Conservation (phyloP, 2,888 invertebrate species). For the Sthenelais limicola region DNA sequence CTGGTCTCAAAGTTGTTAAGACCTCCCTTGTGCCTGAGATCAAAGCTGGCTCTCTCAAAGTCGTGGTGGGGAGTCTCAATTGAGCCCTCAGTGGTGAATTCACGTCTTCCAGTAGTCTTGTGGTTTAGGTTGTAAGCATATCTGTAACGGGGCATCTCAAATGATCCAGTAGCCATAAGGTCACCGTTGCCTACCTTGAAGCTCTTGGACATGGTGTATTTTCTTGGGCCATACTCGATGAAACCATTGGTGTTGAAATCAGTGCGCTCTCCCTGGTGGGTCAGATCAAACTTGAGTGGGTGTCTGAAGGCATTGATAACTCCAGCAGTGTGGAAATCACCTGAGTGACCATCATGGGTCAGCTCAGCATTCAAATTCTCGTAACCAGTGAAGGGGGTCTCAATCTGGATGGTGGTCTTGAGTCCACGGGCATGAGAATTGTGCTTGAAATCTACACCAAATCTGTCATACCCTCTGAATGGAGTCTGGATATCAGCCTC, state of each 20-base stretch:
- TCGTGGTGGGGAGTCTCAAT: conserved; percentile 33
- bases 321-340: conserved; percentile 12
- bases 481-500: conserved; percentile 53
- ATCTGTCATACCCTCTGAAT: conserved; percentile 44
- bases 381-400: conserved; percentile 44
- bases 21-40: conserved; percentile 45
- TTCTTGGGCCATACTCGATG: not conserved
- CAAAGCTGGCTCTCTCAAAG: conserved; percentile 39
- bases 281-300: conserved; percentile 29
- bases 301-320: not conserved
- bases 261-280: conserved; percentile 40
- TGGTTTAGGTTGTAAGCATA: conserved; percentile 16
- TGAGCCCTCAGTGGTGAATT: conserved; percentile 18
- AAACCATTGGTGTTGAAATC: conserved; percentile 37
- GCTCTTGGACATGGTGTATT: not conserved
- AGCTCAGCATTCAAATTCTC: conserved; percentile 17
- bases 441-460: conserved; percentile 43
- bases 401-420: conserved; percentile 26
- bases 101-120: not conserved
- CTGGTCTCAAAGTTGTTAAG: conserved; percentile 39
- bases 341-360: conserved; percentile 5
- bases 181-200: conserved; percentile 19
- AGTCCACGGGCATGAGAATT: not conserved
- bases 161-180: conserved; percentile 20
- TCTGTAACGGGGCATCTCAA: not conserved